Evolutionary conservation across 1,140 invertebrate genomes (phyloP).

Genomic region (Rhagoletis zephyria): DNA sequence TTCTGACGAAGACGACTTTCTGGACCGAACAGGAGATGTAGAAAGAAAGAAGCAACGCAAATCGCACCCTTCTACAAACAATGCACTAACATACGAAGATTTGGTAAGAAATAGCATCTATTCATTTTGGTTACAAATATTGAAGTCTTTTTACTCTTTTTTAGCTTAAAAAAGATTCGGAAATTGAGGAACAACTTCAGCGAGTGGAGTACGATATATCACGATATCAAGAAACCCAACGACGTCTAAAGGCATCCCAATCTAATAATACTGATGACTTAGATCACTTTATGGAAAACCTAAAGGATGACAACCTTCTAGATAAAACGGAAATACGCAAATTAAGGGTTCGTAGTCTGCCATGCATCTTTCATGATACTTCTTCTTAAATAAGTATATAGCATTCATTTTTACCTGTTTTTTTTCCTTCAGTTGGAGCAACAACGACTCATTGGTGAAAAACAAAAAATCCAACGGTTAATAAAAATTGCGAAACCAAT

Average conservation of each 20-base stretch:
- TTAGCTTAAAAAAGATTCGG: conserved; percentile 81
- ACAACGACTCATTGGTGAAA: conserved; percentile 81
- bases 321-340: conserved; percentile 75
- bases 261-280: conserved; percentile 76
- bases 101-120: conserved; percentile 76
- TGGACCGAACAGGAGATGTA: conserved; percentile 94
- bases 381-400: neutral
- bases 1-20: conserved; percentile 96
- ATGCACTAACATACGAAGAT: conserved; percentile 82
- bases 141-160: conserved; percentile 60
- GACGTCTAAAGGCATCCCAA: conserved; percentile 61
- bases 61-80: conserved; percentile 77
- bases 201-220: conserved; percentile 77
- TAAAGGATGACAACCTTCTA: conserved; percentile 72
- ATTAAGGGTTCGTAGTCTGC: conserved; percentile 72
- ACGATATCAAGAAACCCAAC: conserved; percentile 71
- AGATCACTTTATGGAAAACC: conserved; percentile 83
- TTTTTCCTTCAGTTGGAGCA: conserved; percentile 76
- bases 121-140: neutral
- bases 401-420: conserved; percentile 53
- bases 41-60: conserved; percentile 86
- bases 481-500: conserved; percentile 85
- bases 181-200: conserved; percentile 77
- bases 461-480: conserved; percentile 80
- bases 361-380: neutral